Conservation (phyloP, 2,797 vertebrate species). For the Sebastes vulpes region DNA sequence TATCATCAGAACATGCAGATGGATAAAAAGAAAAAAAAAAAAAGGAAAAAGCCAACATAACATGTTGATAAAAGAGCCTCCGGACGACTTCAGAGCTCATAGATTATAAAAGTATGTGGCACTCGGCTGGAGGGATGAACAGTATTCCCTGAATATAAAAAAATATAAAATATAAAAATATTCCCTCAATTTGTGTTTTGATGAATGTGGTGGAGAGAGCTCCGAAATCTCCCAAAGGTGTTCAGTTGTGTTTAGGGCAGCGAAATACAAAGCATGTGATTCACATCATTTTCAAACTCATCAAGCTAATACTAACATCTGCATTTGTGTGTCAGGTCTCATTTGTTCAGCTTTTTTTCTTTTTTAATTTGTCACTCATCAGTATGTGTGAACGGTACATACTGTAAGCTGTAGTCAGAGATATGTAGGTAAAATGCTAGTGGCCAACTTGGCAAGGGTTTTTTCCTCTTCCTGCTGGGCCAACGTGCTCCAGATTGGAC, state of each 20-base stretch:
- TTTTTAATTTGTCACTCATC: not conserved
- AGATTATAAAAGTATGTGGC: not conserved
- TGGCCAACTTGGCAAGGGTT: not conserved
- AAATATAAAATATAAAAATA: too few species aligned
- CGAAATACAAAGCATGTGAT: not conserved
- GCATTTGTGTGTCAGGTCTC: not conserved
- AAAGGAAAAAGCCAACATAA: too few species aligned
- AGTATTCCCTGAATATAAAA: not conserved
- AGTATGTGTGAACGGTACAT: not conserved
- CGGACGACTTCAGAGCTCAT: not conserved
- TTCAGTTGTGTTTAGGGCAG: not conserved
- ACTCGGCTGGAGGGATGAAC: not conserved
- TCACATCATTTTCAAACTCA: not conserved
- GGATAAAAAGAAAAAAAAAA: not conserved
- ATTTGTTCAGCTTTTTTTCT: not conserved
- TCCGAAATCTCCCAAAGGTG: not conserved
- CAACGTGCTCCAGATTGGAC: not conserved
- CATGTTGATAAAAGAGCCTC: not conserved
- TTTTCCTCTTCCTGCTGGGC: not conserved
- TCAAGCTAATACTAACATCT: not conserved
- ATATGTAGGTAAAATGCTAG: not conserved
- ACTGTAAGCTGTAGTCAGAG: not conserved
- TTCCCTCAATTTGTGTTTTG: not conserved
- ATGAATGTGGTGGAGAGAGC: not conserved
- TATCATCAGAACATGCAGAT: not conserved